Percentiles rank a stretch among this genome's conserved stretches.
phyloP scores from a whole-genome alignment of 2,888 invertebrate genomes.

The Ametastegia equiseti region DNA sequence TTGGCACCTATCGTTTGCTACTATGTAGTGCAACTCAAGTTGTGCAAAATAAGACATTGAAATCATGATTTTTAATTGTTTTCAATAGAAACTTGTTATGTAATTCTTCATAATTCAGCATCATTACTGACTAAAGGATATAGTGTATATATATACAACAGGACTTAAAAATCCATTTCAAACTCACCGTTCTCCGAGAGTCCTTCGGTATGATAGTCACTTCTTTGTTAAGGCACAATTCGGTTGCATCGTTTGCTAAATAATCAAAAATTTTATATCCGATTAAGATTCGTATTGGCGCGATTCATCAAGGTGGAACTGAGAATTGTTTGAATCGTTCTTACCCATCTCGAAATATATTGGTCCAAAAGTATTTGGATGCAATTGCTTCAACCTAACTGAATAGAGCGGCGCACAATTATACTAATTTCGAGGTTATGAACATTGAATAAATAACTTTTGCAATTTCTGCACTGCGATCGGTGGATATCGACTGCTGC shows the following conservation, averaged over 20 bases:
- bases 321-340: background rate
- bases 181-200: background rate
- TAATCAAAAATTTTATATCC: too few relatives aligned
- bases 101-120: background rate
- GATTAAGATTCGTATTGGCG: background rate
- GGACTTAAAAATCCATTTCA: background rate
- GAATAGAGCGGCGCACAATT: background rate
- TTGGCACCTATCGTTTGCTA: background rate
- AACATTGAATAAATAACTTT: background rate
- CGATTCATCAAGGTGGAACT: too few relatives aligned
- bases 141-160: too few relatives aligned
- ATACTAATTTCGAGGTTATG: constrained; percentile 22
- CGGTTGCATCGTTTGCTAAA: constrained; percentile 27
- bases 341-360: constrained; percentile 23
- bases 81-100: background rate
- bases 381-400: background rate
- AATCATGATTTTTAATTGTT: background rate
- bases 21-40: background rate
- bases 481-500: background rate
- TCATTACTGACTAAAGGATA: background rate
- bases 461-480: background rate
- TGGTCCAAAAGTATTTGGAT: background rate
- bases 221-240: constrained; percentile 24
- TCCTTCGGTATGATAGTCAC: background rate
- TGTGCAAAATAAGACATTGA: background rate